Percentiles rank a stretch among this genome's conserved stretches.
Evolutionary conservation across 1,140 invertebrate genomes (phyloP).

Genomic region (Globodera rostochiensis): DNA sequence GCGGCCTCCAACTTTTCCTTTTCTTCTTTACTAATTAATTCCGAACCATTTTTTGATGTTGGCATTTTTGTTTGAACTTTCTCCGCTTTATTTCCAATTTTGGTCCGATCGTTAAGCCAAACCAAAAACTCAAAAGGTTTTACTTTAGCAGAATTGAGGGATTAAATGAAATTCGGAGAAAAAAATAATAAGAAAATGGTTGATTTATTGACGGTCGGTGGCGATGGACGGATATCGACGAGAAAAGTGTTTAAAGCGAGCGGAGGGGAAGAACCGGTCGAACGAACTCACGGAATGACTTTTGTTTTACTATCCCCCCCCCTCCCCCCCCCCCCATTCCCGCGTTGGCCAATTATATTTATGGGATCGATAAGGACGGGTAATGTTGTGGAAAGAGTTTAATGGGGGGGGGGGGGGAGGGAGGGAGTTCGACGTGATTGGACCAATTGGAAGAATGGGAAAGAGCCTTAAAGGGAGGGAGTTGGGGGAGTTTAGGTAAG

Average conservation of each 20-base stretch:
- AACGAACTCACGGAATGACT: neutral
- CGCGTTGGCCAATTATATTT: neutral
- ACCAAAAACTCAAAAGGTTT: too few species aligned
- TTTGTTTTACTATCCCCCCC: neutral
- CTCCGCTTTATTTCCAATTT: too few species aligned
- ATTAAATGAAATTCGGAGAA: too few species aligned
- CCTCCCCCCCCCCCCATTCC: too few species aligned
- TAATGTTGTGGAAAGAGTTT: neutral
- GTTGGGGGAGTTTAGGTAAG: neutral
- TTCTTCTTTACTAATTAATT: slow-evolving; percentile 7
- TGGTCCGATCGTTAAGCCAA: too few species aligned
- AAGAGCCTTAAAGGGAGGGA: neutral
- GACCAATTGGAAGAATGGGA: neutral
- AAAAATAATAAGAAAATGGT: too few species aligned
- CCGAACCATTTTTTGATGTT: neutral
- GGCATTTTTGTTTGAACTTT: neutral
- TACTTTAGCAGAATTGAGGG: too few species aligned
- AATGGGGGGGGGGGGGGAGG: too few species aligned
- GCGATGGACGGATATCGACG: neutral
- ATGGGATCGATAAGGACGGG: neutral
- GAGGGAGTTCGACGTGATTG: too few species aligned
- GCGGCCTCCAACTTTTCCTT: neutral
- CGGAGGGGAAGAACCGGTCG: neutral
- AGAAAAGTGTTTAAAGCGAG: neutral
- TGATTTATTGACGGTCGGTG: too few species aligned